A percentile compares a stretch with the other conserved stretches of the same genome.
Evolutionary conservation across 2,888 invertebrate species (phyloP).

Genomic region (Lycophotia porphyrea): DNA sequence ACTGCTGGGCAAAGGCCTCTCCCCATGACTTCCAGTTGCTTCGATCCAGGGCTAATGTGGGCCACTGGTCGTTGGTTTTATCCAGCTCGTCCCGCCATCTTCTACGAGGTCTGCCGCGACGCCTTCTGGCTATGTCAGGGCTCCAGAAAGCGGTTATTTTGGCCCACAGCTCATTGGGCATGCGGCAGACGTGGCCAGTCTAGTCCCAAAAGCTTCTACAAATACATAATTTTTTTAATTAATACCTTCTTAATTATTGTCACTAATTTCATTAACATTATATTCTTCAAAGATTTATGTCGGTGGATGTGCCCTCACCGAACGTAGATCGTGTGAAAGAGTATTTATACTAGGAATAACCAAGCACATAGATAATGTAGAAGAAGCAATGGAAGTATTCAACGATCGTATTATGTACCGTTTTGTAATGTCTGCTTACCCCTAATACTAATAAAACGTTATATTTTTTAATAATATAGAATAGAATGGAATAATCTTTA

Average conservation of each 20-base stretch:
- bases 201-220: neutral
- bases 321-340: neutral
- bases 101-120: no score
- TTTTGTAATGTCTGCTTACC: neutral
- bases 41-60: no score
- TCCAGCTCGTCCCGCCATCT: no score
- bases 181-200: no score
- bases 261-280: conserved; percentile 7
- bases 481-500: no score
- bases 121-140: no score
- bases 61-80: no score
- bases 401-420: neutral
- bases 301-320: fast-evolving
- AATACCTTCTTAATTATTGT: conserved; percentile 18
- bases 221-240: conserved; percentile 11
- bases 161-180: no score
- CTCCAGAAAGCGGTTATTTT: no score
- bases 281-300: neutral
- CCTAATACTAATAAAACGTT: neutral
- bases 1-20: no score
- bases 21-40: no score
- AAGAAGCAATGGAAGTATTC: neutral
- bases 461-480: neutral
- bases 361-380: neutral
- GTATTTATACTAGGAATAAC: neutral